Percentiles rank a stretch among this genome's conserved stretches.
These are phyloP conservation scores for Drosophila saltans DNA, from an alignment of 1,140 invertebrate species.

Conservation along the genomic window DNA sequence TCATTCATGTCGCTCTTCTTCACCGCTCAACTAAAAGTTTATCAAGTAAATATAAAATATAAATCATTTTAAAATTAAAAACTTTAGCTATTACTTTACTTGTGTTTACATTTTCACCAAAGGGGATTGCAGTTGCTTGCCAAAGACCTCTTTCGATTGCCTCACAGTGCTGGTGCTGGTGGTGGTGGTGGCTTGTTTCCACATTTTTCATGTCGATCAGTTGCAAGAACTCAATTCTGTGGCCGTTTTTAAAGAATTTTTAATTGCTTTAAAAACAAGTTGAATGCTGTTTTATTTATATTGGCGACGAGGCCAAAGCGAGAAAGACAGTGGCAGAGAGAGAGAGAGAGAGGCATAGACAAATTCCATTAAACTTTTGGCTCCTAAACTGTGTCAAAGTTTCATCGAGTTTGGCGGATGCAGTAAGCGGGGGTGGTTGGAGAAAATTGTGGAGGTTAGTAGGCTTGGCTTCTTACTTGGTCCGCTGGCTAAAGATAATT, in stretches of 20 bases:
- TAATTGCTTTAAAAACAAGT: slow-evolving; percentile 81
- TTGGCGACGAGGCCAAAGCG: slow-evolving; percentile 51
- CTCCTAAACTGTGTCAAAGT: slow-evolving; percentile 80
- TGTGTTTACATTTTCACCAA: slow-evolving; percentile 56
- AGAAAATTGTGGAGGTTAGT: background rate
- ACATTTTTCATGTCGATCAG: slow-evolving; percentile 32
- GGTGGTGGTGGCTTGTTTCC: background rate
- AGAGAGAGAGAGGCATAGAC: slow-evolving; percentile 60
- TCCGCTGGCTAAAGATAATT: slow-evolving; percentile 78
- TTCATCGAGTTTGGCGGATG: slow-evolving; percentile 34
- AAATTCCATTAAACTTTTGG: slow-evolving; percentile 81
- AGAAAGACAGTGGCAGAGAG: too few species aligned
- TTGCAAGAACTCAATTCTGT: slow-evolving; percentile 37
- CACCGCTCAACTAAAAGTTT: slow-evolving; percentile 6
- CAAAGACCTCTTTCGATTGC: background rate
- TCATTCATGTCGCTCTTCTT: background rate
- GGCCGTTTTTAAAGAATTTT: slow-evolving; percentile 76
- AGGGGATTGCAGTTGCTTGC: slow-evolving; percentile 28
- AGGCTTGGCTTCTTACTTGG: slow-evolving; percentile 53
- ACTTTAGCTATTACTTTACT: slow-evolving; percentile 48
- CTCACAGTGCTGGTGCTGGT: background rate
- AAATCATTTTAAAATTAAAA: slow-evolving; percentile 60
- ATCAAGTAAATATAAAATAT: slow-evolving; percentile 36
- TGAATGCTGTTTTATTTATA: slow-evolving; percentile 81
- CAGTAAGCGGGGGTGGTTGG: slow-evolving; percentile 16